Percentiles rank a stretch among this genome's conserved stretches.
Evolutionary conservation across 2,888 invertebrate species (phyloP).

Genomic region (Trissonchulus latispiculum): DNA sequence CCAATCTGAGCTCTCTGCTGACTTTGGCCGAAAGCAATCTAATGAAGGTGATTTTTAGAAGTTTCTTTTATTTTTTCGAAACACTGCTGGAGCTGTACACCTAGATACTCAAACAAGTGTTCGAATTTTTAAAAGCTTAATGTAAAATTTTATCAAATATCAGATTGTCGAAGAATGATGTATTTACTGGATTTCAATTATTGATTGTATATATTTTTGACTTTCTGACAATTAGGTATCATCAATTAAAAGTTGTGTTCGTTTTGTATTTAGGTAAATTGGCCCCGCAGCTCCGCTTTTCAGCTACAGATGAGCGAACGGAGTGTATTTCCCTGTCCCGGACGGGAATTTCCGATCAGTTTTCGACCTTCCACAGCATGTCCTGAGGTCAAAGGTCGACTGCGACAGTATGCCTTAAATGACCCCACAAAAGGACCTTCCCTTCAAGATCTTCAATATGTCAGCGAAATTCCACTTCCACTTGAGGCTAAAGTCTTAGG

Average conservation of each 20-base stretch:
- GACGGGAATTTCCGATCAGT: not conserved
- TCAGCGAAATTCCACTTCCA: not conserved
- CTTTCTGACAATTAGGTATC: too few species aligned
- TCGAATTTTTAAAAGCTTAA: too few species aligned
- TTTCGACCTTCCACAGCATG: not conserved
- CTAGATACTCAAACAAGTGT: too few species aligned
- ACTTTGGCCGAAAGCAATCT: not conserved
- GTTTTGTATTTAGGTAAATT: not conserved
- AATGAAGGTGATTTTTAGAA: not conserved
- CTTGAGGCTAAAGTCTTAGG: not conserved
- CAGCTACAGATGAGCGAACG: not conserved
- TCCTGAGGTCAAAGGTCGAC: not conserved
- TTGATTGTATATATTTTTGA: too few species aligned
- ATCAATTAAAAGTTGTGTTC: too few species aligned
- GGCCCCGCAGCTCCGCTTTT: too few species aligned
- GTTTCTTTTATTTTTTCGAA: too few species aligned
- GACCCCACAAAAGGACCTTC: not conserved
- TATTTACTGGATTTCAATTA: too few species aligned
- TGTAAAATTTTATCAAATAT: too few species aligned
- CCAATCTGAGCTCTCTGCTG: too few species aligned
- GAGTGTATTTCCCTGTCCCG: not conserved
- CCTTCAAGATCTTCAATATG: not conserved
- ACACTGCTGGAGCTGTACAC: too few species aligned
- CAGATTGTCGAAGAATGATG: too few species aligned
- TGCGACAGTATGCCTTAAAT: not conserved